Percentiles rank a stretch among this genome's conserved stretches.
Evolutionary conservation across 2,113 vertebrate genomes (phyloP).

Genomic region (Mesitornis unicolor): DNA sequence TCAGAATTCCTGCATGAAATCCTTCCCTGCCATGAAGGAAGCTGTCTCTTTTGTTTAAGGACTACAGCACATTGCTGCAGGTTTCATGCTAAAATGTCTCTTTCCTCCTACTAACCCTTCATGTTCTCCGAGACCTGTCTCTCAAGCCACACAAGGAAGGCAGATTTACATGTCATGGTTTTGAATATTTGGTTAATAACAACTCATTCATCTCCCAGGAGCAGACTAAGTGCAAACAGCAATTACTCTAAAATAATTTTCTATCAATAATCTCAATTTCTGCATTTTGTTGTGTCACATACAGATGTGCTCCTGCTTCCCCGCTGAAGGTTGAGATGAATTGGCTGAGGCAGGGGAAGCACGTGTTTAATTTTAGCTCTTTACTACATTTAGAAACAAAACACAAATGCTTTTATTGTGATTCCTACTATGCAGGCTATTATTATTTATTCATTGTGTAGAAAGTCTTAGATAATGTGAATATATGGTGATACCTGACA

Average conservation of each 20-base stretch:
- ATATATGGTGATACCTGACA: neutral
- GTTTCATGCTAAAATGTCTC: neutral
- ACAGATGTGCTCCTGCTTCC: neutral
- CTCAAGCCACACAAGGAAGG: neutral
- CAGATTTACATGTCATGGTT: neutral
- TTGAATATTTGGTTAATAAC: neutral
- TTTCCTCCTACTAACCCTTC: neutral
- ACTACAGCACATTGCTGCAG: neutral
- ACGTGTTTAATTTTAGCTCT: neutral
- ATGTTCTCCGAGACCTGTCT: rapidly evolving
- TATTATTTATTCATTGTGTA: neutral
- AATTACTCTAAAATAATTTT: neutral
- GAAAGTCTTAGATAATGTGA: neutral
- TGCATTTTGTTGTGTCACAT: neutral
- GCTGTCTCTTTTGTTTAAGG: neutral
- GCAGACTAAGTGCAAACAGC: neutral
- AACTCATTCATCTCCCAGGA: neutral
- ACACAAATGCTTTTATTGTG: neutral
- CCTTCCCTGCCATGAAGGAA: neutral
- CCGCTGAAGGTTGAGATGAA: neutral
- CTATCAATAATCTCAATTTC: neutral
- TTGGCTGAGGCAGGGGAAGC: neutral
- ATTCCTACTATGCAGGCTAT: neutral
- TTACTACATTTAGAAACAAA: neutral
- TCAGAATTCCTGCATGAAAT: neutral